Base-by-base conservation (phyloP, 2,113 vertebrate genomes). In the Bos indicus region DNA sequence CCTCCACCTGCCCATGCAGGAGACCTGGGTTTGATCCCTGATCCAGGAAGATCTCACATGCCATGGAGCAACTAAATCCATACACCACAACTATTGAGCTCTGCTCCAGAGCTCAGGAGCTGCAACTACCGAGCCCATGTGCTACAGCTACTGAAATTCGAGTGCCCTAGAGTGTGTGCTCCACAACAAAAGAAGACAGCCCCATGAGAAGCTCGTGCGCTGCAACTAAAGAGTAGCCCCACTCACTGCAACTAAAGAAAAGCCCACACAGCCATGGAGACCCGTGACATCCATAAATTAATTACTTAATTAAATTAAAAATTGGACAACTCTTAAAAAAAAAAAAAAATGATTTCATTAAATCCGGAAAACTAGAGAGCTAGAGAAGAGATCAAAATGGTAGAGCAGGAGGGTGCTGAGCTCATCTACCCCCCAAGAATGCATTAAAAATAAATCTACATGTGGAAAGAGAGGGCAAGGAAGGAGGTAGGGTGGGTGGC, bases 381-480 rank as follows among this genome's bases (percentile, higher is more conserved):
- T 71, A 36, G 64, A 71, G n/a, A 36, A 56, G 81, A 83, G 81
- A 36, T 56, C 51, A 83, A 83, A 54, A 36, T 82, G 48, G 48
- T 52, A 81, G 30, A 52, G 17, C 19, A 82, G 30, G 14, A 52
- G 48, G 80, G 30, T 82, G 80, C 80, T 52, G 48, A 82, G 80
- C 6, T 82, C 48, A 82, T 19, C 78, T 12, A 33, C 1, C 17
- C 48, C 5, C 48, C 43, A 82, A 82, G 48, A 82, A 82, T 54
- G 48, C 80, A 82, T 52, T 81, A 33, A 81, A 78, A 52, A 52
- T 52, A 82, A 19, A 82, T 12, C 30, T 3, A 82, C 80, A 52
- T 33, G 10, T 13, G 3, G 95, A 98, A 95, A 95, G 51, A 98
- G 71, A 93, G 94, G 97, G 95, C 67, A 91, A 40, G 43, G 82